Base-by-base conservation (phyloP, 2,888 invertebrate species). In the Galerucella calmariensis region DNA sequence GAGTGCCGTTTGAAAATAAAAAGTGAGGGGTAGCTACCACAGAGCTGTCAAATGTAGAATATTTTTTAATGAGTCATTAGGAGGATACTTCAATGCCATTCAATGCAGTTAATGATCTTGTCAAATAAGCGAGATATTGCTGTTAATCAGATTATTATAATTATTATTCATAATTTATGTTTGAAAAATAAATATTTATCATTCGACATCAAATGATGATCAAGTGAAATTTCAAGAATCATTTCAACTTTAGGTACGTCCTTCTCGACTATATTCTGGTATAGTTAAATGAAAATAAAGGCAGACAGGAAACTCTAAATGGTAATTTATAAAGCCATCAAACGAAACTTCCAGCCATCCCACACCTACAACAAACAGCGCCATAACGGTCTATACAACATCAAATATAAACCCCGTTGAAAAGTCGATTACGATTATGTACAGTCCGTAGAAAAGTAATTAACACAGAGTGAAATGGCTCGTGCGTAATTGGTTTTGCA, bases 401-500 rank as follows among this genome's bases (percentile, higher is more conserved):
- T 24, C 59, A 24, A 61, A 20, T 68, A 69, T 56, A 73, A 69
- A 73, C 65, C 73, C 69, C 65, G 20, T 53, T 56, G 63, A 75
- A 35, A 69, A 65, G 65, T 68, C 72, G 53, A 73, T 73, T 68
- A 68, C 72, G 44, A 73, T 73, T 68, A 68, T 68, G 68, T 69
- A 69, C 76, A 74, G 67, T 76, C 69, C 16, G 71, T 67, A 58
- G 75, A 72, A 74, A 78, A 78, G 75, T 78, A 76, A 78, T 78
- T 76, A 78, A 78, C 78, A 75, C 74, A 70, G 74, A 77, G 76
- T 75, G 77, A 78, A 79, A 80, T 80, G 79, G 78, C 77, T 77
- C 80, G 78, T 77, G 73, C 74, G 75, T 78, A 82, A 81, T 80
- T 81, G 80, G 76, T 78, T 79, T 76, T 78, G 77, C 78, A 79